Percentiles rank a stretch among this genome's conserved stretches.
These are phyloP conservation scores for Acholoe squamosa DNA, from an alignment of 2,888 invertebrate genomes.

Conservation along the genomic window DNA sequence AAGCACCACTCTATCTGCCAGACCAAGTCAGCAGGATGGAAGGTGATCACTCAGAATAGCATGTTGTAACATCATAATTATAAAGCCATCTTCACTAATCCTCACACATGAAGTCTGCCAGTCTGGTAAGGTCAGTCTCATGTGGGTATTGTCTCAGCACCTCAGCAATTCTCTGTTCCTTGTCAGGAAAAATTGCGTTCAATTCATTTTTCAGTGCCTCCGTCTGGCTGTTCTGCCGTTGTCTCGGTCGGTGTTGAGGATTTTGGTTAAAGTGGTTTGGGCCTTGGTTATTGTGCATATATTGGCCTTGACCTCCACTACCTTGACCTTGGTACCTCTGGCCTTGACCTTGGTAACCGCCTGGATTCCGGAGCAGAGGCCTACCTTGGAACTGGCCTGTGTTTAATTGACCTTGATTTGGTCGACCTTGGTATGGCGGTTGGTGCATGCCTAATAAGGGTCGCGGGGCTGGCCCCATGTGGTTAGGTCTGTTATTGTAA, in stretches of 20 bases:
- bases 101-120: constrained; percentile 1
- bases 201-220: background rate
- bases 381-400: background rate
- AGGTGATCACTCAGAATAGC: background rate
- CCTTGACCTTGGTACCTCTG: constrained; percentile 16
- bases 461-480: background rate
- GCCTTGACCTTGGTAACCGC: background rate
- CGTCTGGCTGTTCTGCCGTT: background rate
- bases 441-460: background rate
- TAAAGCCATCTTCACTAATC: background rate
- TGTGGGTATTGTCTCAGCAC: background rate
- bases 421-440: background rate
- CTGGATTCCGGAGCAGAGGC: background rate
- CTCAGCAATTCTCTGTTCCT: background rate
- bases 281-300: background rate
- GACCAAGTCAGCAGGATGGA: background rate
- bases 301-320: background rate
- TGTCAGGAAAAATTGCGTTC: background rate
- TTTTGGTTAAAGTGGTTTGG: background rate
- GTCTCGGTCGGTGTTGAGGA: background rate
- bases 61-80: background rate
- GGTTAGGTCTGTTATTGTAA: background rate
- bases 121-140: background rate
- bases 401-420: background rate
- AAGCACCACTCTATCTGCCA: too few species aligned